Evolutionary conservation across 2,888 invertebrate species (phyloP).

Genomic region (Ophioninae sp.): DNA sequence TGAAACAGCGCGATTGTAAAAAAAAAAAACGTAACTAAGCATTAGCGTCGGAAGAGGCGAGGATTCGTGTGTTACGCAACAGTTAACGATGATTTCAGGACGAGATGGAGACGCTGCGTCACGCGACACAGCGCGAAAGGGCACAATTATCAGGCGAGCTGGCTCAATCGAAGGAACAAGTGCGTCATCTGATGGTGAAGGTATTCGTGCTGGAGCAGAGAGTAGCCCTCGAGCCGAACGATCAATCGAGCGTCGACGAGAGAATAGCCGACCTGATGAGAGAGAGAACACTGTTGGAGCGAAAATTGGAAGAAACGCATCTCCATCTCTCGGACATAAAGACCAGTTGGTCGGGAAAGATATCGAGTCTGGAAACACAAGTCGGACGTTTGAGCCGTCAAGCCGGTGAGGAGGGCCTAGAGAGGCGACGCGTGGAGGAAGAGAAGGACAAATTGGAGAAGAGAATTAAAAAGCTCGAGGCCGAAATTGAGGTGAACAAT

Average conservation of each 20-base stretch:
- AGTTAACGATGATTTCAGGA: constrained; percentile 83
- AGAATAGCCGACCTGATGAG: constrained; percentile 83
- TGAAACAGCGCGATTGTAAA: background rate
- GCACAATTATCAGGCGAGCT: constrained; percentile 86
- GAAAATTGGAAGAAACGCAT: constrained; percentile 92
- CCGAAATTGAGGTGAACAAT: constrained; percentile 86
- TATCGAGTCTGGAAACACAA: constrained; percentile 94
- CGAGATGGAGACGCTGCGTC: constrained; percentile 89
- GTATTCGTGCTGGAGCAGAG: constrained; percentile 82
- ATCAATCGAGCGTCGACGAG: constrained; percentile 81
- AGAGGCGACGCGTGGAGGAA: constrained; percentile 88
- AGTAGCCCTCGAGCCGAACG: constrained; percentile 80
- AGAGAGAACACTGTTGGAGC: constrained; percentile 87
- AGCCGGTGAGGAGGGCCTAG: constrained; percentile 92
- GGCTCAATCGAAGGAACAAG: constrained; percentile 89
- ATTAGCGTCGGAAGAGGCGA: background rate
- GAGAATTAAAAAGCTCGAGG: constrained; percentile 85
- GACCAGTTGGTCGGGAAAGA: constrained; percentile 95
- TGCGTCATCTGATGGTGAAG: constrained; percentile 86
- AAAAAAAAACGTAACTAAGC: background rate
- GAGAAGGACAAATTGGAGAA: constrained; percentile 86
- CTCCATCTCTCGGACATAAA: constrained; percentile 94
- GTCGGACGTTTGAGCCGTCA: constrained; percentile 91
- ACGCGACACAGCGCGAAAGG: constrained; percentile 88
- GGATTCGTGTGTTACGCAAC: constrained; percentile 52